These are phyloP conservation scores for Agrypnia vestita DNA, from an alignment of 1,140 invertebrate species.

Conservation along the genomic window DNA sequence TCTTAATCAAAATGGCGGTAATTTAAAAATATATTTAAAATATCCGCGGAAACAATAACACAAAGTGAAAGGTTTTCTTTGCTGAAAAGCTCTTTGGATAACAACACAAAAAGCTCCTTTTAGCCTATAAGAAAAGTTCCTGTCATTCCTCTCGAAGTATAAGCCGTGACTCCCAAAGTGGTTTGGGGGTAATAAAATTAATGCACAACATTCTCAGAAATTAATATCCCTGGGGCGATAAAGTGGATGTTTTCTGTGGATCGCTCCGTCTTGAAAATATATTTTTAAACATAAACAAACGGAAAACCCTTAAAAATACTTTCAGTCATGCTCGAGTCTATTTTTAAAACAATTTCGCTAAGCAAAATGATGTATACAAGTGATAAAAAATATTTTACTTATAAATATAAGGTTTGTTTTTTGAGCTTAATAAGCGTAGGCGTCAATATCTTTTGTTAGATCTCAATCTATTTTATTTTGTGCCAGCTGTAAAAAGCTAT, in stretches of 20 bases:
- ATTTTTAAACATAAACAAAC: background rate
- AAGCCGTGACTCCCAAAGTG: conserved; percentile 25
- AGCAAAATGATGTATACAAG: too few species aligned
- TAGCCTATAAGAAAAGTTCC: conserved; percentile 20
- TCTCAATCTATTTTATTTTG: too few species aligned
- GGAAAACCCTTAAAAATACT: background rate
- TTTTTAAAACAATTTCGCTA: background rate
- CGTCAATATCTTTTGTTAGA: too few species aligned
- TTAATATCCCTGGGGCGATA: conserved; percentile 5
- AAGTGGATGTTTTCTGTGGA: background rate
- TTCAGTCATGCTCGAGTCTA: background rate
- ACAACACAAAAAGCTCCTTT: conserved; percentile 31
- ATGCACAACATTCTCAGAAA: conserved; percentile 5
- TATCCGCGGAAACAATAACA: conserved; percentile 14
- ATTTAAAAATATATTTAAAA: conserved; percentile 1
- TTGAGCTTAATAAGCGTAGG: too few species aligned
- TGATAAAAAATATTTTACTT: too few species aligned
- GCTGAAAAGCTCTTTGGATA: conserved; percentile 27
- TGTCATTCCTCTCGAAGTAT: conserved; percentile 10
- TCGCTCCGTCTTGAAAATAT: background rate
- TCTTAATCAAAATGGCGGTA: conserved; percentile 20
- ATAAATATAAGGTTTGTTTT: too few species aligned
- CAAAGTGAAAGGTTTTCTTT: conserved; percentile 16
- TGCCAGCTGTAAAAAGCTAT: too few species aligned
- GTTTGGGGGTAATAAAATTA: conserved; percentile 15